Evolutionary conservation across 2,888 invertebrate genomes (phyloP).

Genomic region (Eumerus sabulonum): DNA sequence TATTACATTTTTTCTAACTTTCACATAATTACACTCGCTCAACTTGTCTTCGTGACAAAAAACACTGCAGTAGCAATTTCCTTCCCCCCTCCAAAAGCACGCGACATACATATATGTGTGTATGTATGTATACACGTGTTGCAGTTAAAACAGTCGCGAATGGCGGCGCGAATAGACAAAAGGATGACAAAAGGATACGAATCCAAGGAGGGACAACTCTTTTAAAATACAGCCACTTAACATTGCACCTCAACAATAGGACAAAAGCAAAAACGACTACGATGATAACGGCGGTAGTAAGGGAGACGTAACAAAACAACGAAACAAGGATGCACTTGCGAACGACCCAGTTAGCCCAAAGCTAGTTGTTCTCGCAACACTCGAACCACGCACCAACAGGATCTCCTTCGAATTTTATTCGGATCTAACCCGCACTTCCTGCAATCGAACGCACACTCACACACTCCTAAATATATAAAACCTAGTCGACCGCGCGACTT

Average conservation of each 20-base stretch:
- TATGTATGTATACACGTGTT: slow-evolving; percentile 35
- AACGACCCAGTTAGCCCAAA: slow-evolving; percentile 54
- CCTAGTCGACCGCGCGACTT: slow-evolving; percentile 23
- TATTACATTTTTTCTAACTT: slow-evolving; percentile 54
- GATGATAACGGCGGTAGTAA: slow-evolving; percentile 5
- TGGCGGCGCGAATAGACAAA: neutral
- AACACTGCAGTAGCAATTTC: slow-evolving; percentile 37
- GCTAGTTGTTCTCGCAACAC: slow-evolving; percentile 27
- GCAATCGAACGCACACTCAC: slow-evolving; percentile 19
- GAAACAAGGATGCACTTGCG: slow-evolving; percentile 33
- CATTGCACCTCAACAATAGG: slow-evolving; percentile 60
- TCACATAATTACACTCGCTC: slow-evolving; percentile 41
- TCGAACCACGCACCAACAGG: slow-evolving; percentile 26
- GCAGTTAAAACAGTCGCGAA: too few species aligned
- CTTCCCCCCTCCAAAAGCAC: slow-evolving; percentile 49
- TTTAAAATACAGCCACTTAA: slow-evolving; percentile 65
- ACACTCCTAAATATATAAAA: slow-evolving; percentile 14
- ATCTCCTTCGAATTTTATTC: slow-evolving; percentile 11
- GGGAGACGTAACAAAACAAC: slow-evolving; percentile 19
- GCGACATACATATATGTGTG: too few species aligned
- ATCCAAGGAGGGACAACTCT: slow-evolving; percentile 44
- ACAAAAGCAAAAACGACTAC: slow-evolving; percentile 14
- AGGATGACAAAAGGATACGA: slow-evolving; percentile 41
- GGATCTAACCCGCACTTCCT: slow-evolving; percentile 7
- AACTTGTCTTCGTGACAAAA: slow-evolving; percentile 44